Percentiles rank a stretch among this genome's conserved stretches.
These are phyloP conservation scores for Pseudobourletiella spinata DNA, from an alignment of 1,140 invertebrate genomes.

Conservation along the genomic window DNA sequence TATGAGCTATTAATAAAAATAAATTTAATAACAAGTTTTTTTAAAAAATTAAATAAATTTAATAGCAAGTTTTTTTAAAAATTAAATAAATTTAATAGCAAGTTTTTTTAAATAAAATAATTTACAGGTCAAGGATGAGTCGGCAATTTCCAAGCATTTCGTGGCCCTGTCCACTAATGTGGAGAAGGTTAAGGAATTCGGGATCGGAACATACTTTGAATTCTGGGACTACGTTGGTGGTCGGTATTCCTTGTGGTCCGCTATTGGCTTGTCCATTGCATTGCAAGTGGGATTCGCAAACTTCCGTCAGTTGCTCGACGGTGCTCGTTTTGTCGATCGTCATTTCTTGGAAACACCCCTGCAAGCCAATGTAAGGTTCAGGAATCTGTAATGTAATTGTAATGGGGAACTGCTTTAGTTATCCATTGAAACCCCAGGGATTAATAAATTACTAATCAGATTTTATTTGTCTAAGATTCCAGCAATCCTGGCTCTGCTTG, in stretches of 20 bases:
- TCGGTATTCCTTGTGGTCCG: slow-evolving; percentile 95
- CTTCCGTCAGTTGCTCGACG: slow-evolving; percentile 83
- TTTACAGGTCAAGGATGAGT: slow-evolving; percentile 49
- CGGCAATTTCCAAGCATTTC: slow-evolving; percentile 91
- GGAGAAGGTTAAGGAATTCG: slow-evolving; percentile 88
- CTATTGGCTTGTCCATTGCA: slow-evolving; percentile 93
- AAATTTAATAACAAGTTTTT: too few relatives aligned
- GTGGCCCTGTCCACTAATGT: slow-evolving; percentile 94
- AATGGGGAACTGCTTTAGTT: neutral
- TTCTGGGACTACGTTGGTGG: slow-evolving; percentile 99
- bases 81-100: too few relatives aligned
- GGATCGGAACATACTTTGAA: slow-evolving; percentile 99
- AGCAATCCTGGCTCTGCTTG: slow-evolving; percentile 85
- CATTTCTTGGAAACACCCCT: slow-evolving; percentile 82
- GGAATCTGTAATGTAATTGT: neutral
- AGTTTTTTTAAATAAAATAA: too few relatives aligned
- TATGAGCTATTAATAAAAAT: too few relatives aligned
- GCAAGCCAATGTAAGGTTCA: slow-evolving; percentile 76
- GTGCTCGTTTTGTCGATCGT: slow-evolving; percentile 88
- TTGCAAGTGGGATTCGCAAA: slow-evolving; percentile 91
- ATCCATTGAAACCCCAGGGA: too few relatives aligned
- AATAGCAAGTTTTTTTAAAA: too few relatives aligned
- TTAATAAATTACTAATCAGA: too few relatives aligned
- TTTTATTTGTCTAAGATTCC: slow-evolving; percentile 62
- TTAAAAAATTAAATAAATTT: too few relatives aligned